These are phyloP conservation scores for Daubentonia madagascariensis DNA, from an alignment of 2,113 vertebrate species.

Conservation along the genomic window DNA sequence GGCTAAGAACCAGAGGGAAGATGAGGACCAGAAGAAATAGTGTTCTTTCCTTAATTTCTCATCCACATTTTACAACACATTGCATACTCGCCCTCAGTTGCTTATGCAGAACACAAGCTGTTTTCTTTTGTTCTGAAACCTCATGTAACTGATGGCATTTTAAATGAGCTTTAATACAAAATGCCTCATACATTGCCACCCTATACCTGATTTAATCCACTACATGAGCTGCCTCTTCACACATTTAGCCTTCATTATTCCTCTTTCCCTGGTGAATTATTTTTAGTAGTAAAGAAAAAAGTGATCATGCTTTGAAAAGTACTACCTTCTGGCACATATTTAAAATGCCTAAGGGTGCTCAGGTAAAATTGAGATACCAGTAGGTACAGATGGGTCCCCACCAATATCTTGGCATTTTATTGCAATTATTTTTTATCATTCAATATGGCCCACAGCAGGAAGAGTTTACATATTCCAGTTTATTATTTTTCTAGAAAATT, in stretches of 20 bases:
- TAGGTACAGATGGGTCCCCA: background rate
- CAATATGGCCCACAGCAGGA: background rate
- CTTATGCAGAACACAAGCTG: slow-evolving; percentile 7
- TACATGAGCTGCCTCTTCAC: background rate
- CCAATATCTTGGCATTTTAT: background rate
- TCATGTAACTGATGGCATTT: slow-evolving; percentile 18
- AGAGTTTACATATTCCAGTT: background rate
- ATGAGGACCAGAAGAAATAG: background rate
- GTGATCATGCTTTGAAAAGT: background rate
- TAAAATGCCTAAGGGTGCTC: background rate
- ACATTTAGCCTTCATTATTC: background rate
- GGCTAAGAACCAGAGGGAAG: background rate
- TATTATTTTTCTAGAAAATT: background rate
- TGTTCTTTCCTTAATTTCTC: background rate
- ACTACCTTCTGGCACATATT: background rate
- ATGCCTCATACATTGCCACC: background rate
- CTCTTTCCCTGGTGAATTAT: background rate
- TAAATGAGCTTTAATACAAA: background rate
- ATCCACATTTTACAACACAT: background rate
- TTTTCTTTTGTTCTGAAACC: background rate
- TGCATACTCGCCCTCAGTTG: background rate
- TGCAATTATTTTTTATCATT: background rate
- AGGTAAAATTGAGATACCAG: background rate
- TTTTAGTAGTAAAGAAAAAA: slow-evolving; percentile 2
- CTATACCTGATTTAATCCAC: background rate